Percentiles rank a stretch among this genome's conserved stretches.
phyloP scores from a whole-genome alignment of 2,113 vertebrate species.

The Aphyosemion australe region DNA sequence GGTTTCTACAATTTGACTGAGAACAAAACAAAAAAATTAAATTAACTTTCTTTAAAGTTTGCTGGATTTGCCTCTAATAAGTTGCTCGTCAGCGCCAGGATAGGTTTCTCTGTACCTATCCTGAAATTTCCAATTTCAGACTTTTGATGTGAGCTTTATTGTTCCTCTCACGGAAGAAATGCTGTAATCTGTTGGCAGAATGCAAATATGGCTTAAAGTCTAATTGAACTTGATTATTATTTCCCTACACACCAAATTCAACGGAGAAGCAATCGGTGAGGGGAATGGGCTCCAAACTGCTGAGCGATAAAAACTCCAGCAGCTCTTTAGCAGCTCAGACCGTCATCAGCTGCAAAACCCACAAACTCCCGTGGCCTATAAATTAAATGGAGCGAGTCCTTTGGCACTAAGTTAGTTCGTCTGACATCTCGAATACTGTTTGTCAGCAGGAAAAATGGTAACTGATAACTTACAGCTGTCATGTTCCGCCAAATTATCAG shows the following conservation, averaged over 20 bases:
- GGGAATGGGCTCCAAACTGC: conserved; percentile 52
- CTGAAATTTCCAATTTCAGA: conserved; percentile 50
- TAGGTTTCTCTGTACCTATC: conserved; percentile 34
- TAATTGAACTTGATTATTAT: conserved; percentile 75
- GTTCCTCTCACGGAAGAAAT: conserved; percentile 32
- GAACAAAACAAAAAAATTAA: conserved; percentile 23
- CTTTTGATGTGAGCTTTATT: conserved; percentile 58
- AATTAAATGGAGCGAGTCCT: conserved; percentile 19
- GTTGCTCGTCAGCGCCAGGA: conserved; percentile 12
- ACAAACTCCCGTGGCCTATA: conserved; percentile 2
- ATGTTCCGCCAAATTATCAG: conserved; percentile 34
- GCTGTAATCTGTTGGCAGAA: conserved; percentile 57
- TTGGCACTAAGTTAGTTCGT: not conserved
- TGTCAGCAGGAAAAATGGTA: conserved; percentile 19
- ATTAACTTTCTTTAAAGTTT: conserved; percentile 41
- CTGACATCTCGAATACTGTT: conserved; percentile 9
- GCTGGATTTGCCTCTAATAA: conserved; percentile 35
- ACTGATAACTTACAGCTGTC: conserved; percentile 25
- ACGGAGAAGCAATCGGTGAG: conserved; percentile 50
- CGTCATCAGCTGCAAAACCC: conserved; percentile 14
- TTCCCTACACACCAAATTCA: conserved; percentile 54
- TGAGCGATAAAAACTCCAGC: conserved; percentile 46
- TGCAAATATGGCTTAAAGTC: conserved; percentile 62
- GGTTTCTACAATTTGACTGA: conserved; percentile 25
- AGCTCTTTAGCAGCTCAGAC: conserved; percentile 20